Conservation (phyloP, 2,797 vertebrate genomes). For the Trematomus bernacchii region DNA sequence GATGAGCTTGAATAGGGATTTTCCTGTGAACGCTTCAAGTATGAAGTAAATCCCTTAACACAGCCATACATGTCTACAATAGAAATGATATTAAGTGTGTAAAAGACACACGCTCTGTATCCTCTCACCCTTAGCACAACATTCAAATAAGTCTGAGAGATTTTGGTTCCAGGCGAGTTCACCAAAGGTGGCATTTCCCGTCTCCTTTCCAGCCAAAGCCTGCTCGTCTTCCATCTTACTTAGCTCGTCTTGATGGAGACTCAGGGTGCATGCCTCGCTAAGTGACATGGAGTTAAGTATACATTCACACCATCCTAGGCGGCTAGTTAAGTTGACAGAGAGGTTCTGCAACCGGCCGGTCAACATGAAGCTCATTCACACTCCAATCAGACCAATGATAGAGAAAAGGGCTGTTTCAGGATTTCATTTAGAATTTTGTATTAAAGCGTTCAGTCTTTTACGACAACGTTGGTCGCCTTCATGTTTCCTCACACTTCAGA, state of each 20-base stretch:
- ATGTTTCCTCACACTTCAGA: constrained; percentile 15
- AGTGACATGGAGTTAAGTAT: constrained; percentile 89
- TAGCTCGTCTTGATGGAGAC: constrained; percentile 85
- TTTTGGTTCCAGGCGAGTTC: constrained; percentile 79
- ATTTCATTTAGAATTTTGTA: constrained; percentile 59
- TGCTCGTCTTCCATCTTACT: constrained; percentile 86
- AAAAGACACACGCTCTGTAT: constrained; percentile 66
- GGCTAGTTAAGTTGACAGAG: constrained; percentile 85
- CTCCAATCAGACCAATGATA: constrained; percentile 82
- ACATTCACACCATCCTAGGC: constrained; percentile 83
- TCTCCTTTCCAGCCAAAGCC: constrained; percentile 78
- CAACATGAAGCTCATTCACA: constrained; percentile 79
- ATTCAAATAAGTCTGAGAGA: constrained; percentile 81
- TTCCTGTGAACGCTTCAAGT: constrained; percentile 78
- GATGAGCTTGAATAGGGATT: constrained; percentile 81
- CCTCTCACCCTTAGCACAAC: constrained; percentile 76
- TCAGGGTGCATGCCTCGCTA: constrained; percentile 83
- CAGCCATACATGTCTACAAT: constrained; percentile 73
- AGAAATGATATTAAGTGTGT: constrained; percentile 78
- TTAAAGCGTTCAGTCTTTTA: constrained; percentile 49
- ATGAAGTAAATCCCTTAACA: constrained; percentile 80
- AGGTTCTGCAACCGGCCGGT: constrained; percentile 75
- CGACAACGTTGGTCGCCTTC: constrained; percentile 5
- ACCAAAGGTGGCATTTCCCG: constrained; percentile 85
- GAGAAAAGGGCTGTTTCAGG: constrained; percentile 59